Evolutionary conservation across 2,113 vertebrate genomes (phyloP).

Genomic region (Callipepla squamata): DNA sequence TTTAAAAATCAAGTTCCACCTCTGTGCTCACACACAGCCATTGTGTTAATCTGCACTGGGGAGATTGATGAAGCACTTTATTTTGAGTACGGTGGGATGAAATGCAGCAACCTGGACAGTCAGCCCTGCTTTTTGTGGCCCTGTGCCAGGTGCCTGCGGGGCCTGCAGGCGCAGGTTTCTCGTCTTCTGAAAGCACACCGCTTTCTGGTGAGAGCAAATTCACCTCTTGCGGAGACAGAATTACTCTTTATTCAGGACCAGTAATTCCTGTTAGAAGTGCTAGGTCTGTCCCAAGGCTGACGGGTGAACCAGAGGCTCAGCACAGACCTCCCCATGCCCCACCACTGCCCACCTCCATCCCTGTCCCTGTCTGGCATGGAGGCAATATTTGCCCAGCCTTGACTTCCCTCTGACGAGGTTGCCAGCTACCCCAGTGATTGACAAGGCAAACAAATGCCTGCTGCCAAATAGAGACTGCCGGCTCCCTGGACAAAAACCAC

Average conservation of each 20-base stretch:
- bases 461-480: slow-evolving; percentile 4
- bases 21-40: neutral
- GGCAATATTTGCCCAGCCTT: slow-evolving; percentile 20
- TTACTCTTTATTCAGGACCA: neutral
- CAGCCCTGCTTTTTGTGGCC: neutral
- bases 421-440: neutral
- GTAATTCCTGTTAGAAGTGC: neutral
- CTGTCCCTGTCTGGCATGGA: neutral
- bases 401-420: neutral
- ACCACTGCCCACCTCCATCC: rapidly evolving
- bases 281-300: neutral
- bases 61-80: neutral
- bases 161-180: slow-evolving; percentile 42
- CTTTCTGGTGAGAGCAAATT: slow-evolving; percentile 30
- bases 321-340: neutral
- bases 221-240: slow-evolving; percentile 68
- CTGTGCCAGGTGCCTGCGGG: neutral
- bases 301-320: neutral
- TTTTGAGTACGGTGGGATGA: slow-evolving; percentile 4
- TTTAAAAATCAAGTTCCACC: neutral
- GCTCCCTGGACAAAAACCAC: slow-evolving; percentile 45
- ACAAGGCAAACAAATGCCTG: slow-evolving; percentile 41
- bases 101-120: neutral
- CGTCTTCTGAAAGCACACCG: slow-evolving; percentile 67
- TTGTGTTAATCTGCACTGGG: neutral